Percentiles rank a stretch among this genome's conserved stretches.
phyloP scores from a whole-genome alignment of 2,113 vertebrate species.

The Cochlearius cochlearius region DNA sequence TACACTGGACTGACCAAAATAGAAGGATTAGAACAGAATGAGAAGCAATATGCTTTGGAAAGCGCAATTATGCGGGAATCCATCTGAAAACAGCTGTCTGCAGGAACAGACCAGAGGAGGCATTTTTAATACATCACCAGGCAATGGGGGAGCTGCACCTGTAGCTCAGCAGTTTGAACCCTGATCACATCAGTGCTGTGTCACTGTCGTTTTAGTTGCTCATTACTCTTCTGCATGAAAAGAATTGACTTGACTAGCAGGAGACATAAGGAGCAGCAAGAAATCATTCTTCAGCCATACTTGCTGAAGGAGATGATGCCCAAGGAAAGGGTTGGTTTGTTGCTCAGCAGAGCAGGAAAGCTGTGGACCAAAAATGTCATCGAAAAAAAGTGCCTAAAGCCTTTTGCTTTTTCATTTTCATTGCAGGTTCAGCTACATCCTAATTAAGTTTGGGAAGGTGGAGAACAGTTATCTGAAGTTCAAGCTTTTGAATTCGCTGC shows the following conservation, averaged over 20 bases:
- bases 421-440: not conserved
- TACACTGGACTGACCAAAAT: not conserved
- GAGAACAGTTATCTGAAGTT: not conserved
- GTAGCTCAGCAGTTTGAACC: not conserved
- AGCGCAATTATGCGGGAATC: not conserved
- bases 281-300: not conserved
- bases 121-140: not conserved
- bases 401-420: not conserved
- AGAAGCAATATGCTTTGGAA: not conserved
- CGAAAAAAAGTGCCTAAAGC: not conserved
- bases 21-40: slow-evolving; percentile 19
- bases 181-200: not conserved
- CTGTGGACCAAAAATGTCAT: not conserved
- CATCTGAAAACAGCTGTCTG: not conserved
- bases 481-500: not conserved
- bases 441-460: not conserved
- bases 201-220: not conserved
- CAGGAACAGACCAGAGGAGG: not conserved
- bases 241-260: not conserved
- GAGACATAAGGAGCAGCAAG: not conserved
- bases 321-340: not conserved
- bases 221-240: not conserved
- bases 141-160: not conserved
- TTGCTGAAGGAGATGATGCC: not conserved
- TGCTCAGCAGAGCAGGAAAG: not conserved